Evolutionary conservation across 1,140 invertebrate species (phyloP).

Genomic region (Drosophila tropicalis): DNA sequence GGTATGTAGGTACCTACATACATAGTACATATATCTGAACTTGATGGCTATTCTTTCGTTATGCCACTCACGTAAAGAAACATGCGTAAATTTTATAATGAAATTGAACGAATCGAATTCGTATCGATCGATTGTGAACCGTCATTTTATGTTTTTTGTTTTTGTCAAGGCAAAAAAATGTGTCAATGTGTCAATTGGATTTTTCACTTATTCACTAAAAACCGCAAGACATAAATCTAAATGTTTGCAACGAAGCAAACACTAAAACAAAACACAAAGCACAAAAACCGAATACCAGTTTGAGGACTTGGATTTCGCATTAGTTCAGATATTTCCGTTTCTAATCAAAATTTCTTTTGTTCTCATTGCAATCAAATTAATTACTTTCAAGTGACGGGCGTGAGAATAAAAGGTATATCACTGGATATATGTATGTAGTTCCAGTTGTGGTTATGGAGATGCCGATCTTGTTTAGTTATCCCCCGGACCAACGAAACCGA

Average conservation of each 20-base stretch:
- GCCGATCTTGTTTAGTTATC: too few relatives aligned
- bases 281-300: constrained; percentile 13
- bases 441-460: neutral
- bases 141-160: constrained; percentile 30
- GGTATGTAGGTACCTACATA: constrained; percentile 1
- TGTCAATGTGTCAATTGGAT: constrained; percentile 77
- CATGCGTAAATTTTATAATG: constrained; percentile 80
- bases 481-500: neutral
- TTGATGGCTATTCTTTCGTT: constrained; percentile 3
- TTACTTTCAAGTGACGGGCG: constrained; percentile 45
- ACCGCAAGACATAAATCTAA: constrained; percentile 60
- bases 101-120: constrained; percentile 58
- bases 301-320: neutral
- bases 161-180: constrained; percentile 68
- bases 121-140: constrained; percentile 50
- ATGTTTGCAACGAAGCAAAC: constrained; percentile 33
- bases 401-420: constrained; percentile 48
- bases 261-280: constrained; percentile 45
- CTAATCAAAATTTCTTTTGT: constrained; percentile 44
- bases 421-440: constrained; percentile 2
- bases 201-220: constrained; percentile 30
- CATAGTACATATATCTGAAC: constrained; percentile 26
- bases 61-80: constrained; percentile 66
- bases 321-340: constrained; percentile 50
- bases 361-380: constrained; percentile 39